Evolutionary conservation across 1,140 invertebrate genomes (phyloP), one percentile per base, ranked within the genome.

Genomic region (Lanistes nyassanus): DNA sequence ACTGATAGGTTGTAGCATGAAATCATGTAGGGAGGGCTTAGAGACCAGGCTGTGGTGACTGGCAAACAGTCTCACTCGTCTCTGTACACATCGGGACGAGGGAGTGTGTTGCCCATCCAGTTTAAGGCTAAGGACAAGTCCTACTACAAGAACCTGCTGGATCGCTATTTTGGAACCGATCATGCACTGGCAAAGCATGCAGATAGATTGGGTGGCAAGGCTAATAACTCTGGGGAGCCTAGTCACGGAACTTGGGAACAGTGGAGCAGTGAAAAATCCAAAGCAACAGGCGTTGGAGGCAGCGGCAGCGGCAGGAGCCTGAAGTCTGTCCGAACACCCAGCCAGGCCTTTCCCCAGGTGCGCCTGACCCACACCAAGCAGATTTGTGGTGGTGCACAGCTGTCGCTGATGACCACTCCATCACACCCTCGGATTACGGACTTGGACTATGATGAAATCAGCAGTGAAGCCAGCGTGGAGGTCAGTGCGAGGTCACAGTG

Each of bases 81-180:
- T 67, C 65, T 67, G 34, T 67, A 11, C 56, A 31, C 56, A n/a
- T 60, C 56, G 56, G 56, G 56, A 7, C 56, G 29, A 31, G 23
- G 58, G n/a, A 34, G 23, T 34, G 11, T 3, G 3, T 39, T 23
- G n/a, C 72, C 67, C 26, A 58, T 74, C 23, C 77, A 75, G 47
- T 81, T 84, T 58, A 78, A 83, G 70, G 80, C 83, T 23, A 87
- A 87, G 78, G 85, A 87, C 75, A 77, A 78, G 70, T 80, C 83
- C 75, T 87, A 87, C 80, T 87, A 87, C 76, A 84, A 85, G 83
- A 84, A 81, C 51, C 82, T 87, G 23, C 76, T 87, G 79, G 85
- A 87, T 76, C 79, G 84, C 34, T 87, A 87, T 71, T 87, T 85
- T 78, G 85, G 85, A 58, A 76, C 82, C 64, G 85, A 87, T 79